Percentiles rank a stretch among this genome's conserved stretches.
These are phyloP conservation scores for Drosophila saltans DNA, from an alignment of 1,140 invertebrate genomes.

Conservation along the genomic window DNA sequence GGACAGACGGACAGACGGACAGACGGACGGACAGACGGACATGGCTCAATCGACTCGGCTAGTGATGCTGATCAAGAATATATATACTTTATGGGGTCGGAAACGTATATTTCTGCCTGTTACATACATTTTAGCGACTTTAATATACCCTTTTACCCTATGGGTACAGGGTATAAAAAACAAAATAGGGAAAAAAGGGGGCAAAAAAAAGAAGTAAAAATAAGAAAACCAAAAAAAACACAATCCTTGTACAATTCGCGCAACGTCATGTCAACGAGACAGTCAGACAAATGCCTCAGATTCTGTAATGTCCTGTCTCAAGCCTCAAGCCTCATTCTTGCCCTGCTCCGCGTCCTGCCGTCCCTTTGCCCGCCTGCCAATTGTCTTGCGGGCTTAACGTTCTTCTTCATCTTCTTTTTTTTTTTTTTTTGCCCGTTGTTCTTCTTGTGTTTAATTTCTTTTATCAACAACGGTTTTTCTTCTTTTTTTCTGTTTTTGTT, in stretches of 20 bases:
- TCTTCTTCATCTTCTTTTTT: slow-evolving; percentile 46
- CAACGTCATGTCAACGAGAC: slow-evolving; percentile 79
- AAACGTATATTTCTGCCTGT: too few species aligned
- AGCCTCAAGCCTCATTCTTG: slow-evolving; percentile 18
- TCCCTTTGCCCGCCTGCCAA: slow-evolving; percentile 42
- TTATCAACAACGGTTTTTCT: slow-evolving; percentile 59
- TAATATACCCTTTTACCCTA: too few species aligned
- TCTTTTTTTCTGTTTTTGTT: too few species aligned
- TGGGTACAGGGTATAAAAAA: too few species aligned
- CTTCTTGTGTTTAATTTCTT: slow-evolving; percentile 73
- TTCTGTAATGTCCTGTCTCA: slow-evolving; percentile 33
- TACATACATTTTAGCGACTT: too few species aligned
- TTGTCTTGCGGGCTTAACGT: slow-evolving; percentile 76
- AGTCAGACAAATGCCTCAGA: slow-evolving; percentile 74
- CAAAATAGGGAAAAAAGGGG: background rate
- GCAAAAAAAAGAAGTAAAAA: background rate
- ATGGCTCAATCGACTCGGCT: too few species aligned
- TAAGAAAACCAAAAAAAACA: slow-evolving; percentile 33
- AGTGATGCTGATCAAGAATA: too few species aligned
- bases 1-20: too few species aligned
- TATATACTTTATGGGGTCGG: too few species aligned
- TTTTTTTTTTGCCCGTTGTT: slow-evolving; percentile 19
- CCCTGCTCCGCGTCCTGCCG: background rate
- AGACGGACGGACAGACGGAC: too few species aligned
- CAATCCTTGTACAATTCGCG: slow-evolving; percentile 74